phyloP scores from a whole-genome alignment of 92 coral and sea anemone genomes.

The Desmophyllum pertusum region DNA sequence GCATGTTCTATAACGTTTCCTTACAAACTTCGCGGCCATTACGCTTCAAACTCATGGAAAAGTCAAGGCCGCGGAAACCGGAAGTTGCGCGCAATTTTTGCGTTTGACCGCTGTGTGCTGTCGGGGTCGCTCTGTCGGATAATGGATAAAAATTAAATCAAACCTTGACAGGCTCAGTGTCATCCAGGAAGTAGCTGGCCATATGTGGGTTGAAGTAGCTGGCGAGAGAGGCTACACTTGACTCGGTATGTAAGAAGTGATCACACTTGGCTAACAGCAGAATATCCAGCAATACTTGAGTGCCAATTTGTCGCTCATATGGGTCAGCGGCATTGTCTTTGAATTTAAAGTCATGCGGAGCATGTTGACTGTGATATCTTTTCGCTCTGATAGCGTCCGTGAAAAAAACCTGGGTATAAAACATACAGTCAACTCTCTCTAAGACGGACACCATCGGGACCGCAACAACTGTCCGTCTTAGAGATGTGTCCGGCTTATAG shows the following conservation, averaged over 20 bases:
- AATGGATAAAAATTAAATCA: too few species aligned
- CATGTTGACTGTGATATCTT: conserved; percentile 10
- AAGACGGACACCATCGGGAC: too few species aligned
- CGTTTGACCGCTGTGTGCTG: too few species aligned
- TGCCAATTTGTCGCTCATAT: conserved; percentile 39
- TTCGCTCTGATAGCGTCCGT: conserved; percentile 51
- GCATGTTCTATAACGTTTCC: too few species aligned
- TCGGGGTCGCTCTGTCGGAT: too few species aligned
- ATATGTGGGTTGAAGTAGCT: conserved; percentile 73
- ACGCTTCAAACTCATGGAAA: too few species aligned
- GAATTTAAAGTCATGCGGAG: conserved; percentile 18
- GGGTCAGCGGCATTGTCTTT: conserved; percentile 19
- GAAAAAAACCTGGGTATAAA: conserved; percentile 29
- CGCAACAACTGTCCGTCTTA: too few species aligned
- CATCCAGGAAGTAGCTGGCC: conserved; percentile 60
- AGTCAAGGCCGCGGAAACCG: too few species aligned
- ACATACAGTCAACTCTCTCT: too few species aligned
- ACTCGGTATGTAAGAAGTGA: conserved; percentile 74
- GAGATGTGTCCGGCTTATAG: too few species aligned
- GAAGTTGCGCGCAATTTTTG: too few species aligned
- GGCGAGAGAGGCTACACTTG: conserved; percentile 76
- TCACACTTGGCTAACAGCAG: conserved; percentile 71
- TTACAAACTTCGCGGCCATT: too few species aligned
- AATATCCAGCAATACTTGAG: conserved; percentile 70
- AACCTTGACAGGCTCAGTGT: not conserved